Conservation (phyloP, 2,888 invertebrate species). For the Hyposoter dolosus region DNA sequence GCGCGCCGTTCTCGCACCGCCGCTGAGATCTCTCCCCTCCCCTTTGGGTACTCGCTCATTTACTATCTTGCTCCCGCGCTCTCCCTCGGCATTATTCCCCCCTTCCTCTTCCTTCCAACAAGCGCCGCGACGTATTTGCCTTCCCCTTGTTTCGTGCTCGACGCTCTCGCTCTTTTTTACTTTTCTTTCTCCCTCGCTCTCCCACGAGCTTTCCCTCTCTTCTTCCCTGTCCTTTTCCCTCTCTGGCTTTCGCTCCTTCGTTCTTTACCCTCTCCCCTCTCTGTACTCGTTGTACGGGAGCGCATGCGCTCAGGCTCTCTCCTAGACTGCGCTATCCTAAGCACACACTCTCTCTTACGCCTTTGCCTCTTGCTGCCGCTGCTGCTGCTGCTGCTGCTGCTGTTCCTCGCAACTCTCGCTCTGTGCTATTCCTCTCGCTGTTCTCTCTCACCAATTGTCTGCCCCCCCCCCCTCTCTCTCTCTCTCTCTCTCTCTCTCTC, state of each 20-base stretch:
- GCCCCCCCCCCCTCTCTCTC: neutral
- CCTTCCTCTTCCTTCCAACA: slow-evolving; percentile 30
- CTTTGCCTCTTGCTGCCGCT: neutral
- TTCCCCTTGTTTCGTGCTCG: slow-evolving; percentile 36
- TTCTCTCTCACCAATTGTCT: slow-evolving; percentile 19
- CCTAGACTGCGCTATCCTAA: slow-evolving; percentile 44
- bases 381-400: neutral
- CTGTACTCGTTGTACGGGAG: slow-evolving; percentile 23
- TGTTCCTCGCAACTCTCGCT: slow-evolving; percentile 17
- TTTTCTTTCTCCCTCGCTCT: slow-evolving; percentile 42
- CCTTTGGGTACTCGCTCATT: slow-evolving; percentile 38
- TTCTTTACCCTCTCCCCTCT: slow-evolving; percentile 20
- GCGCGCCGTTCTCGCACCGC: slow-evolving; percentile 68
- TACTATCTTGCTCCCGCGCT: slow-evolving; percentile 68
- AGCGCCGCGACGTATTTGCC: slow-evolving; percentile 58
- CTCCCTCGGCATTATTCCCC: slow-evolving; percentile 58
- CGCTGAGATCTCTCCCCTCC: slow-evolving; percentile 54
- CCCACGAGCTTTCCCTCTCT: slow-evolving; percentile 10
- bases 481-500: neutral
- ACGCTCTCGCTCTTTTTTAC: slow-evolving; percentile 53
- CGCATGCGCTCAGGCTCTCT: slow-evolving; percentile 34
- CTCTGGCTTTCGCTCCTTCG: slow-evolving; percentile 60
- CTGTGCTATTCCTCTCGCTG: slow-evolving; percentile 45
- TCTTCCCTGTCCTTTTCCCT: slow-evolving; percentile 19
- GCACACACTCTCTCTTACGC: slow-evolving; percentile 27